A percentile compares a stretch with the other conserved stretches of the same genome.
phyloP scores from a whole-genome alignment of 2,797 vertebrate species.

The Myoxocephalus aenaeus region DNA sequence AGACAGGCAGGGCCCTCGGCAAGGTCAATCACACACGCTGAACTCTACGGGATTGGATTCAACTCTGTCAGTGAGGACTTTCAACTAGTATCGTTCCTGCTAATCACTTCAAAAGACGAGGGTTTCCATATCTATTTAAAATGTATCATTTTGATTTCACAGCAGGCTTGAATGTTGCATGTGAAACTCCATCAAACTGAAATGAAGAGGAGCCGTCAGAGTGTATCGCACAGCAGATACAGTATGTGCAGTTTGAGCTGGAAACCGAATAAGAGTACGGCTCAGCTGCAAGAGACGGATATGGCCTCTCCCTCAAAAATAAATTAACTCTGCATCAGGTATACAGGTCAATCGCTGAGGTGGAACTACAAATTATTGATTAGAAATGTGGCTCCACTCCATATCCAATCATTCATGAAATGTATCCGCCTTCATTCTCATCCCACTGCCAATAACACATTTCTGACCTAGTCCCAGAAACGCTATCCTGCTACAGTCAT shows the following conservation, averaged over 20 bases:
- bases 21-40: conserved; percentile 17
- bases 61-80: not conserved
- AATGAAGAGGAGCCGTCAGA: not conserved
- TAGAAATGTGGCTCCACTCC: conserved; percentile 17
- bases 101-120: not conserved
- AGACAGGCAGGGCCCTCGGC: not conserved
- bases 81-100: not conserved
- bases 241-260: conserved; percentile 1
- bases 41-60: not conserved
- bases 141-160: not conserved
- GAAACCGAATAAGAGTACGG: conserved; percentile 28
- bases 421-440: not conserved
- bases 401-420: conserved; percentile 8
- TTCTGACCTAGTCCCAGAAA: not conserved
- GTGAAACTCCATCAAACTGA: conserved; percentile 18
- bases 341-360: conserved; percentile 2
- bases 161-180: not conserved
- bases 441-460: not conserved
- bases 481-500: not conserved
- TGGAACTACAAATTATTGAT: conserved; percentile 49
- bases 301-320: conserved; percentile 9
- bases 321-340: conserved; percentile 39
- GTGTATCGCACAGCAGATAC: conserved; percentile 3
- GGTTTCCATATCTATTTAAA: not conserved
- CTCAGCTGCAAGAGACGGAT: not conserved